Conservation (phyloP, 2,113 vertebrate species). For the Odocoileus hemionus region DNA sequence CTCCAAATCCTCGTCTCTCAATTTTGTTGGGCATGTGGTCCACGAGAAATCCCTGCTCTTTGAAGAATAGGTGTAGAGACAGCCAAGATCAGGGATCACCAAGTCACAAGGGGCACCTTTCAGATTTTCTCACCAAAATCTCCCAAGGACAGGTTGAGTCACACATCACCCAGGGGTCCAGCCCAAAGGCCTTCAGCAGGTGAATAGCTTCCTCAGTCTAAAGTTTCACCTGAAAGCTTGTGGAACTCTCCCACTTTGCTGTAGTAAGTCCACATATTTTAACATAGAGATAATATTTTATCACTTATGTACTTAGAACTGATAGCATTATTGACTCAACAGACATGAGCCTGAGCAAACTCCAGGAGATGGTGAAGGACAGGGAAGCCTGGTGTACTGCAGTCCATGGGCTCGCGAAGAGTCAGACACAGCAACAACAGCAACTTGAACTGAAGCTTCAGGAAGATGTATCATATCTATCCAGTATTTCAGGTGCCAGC, state of each 20-base stretch:
- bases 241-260: neutral
- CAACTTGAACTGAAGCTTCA: neutral
- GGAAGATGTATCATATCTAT: neutral
- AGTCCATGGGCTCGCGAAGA: neutral
- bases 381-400: neutral
- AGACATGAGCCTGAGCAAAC: neutral
- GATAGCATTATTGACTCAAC: neutral
- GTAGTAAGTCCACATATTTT: neutral
- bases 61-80: neutral
- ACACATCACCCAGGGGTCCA: neutral
- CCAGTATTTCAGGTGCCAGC: neutral
- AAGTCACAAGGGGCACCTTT: neutral
- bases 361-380: neutral
- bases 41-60: neutral
- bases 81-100: neutral
- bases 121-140: neutral
- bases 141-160: neutral
- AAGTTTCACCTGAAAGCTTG: neutral
- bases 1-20: neutral
- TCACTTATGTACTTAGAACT: neutral
- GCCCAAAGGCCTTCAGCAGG: neutral
- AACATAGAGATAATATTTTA: neutral
- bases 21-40: neutral
- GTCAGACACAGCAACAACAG: neutral
- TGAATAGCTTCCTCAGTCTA: neutral